Evolutionary conservation across 2,888 invertebrate species (phyloP), one percentile per base, ranked within the genome.

Genomic region (Alviniconcha strummeri): DNA sequence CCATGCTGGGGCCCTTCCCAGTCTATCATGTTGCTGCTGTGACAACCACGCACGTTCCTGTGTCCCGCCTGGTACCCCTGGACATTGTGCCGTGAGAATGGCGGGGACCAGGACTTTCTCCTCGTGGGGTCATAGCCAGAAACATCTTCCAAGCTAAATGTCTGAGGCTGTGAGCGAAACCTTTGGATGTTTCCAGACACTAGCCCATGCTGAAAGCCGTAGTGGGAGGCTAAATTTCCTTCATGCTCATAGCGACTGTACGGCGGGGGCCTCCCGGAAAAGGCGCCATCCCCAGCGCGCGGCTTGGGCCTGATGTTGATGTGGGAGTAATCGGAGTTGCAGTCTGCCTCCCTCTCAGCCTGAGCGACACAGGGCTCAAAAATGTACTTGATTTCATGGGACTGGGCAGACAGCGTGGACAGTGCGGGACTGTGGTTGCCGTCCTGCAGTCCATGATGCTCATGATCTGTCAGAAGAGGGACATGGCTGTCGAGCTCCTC

Each of bases 31-130:
- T 90, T 89, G 76, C 90, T 91, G 81, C 90, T 90, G 85, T 89
- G 86, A 86, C 89, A 89, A 85, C 83, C 88, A 81, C 88, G 84
- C 79, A 84, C 67, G 81, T 83, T 84, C 85, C 84, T 85, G 64
- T 85, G 56, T 79, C 83, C 82, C 80, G 78, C 81, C 19, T 82
- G 57, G 72, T 81, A 56, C 57, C 75, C 54, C 75, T 78, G 13
- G 80, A 88, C 86, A 71, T 89, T 89, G 71, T 87, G 85, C 84
- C 88, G 89, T 17, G 89, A 84, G 15, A 88, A 88, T 15, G 89
- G 89, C 9, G 91, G 91, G 0, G 91, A 90, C 91, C 91, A 91
- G 0, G 90, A 91, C 84, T 88, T 90, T 64, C 86, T 83, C 5
- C 86, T 83, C 7, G 76, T 76, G 74, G 85, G 83, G 56, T 84